Percentiles rank a stretch among this genome's conserved stretches.
Evolutionary conservation across 2,113 vertebrate species (phyloP).

Genomic region (rat (Rattus norvegicus)): GRCr8 NC_086026.1:110093501-110094000

Average conservation of each 20-base stretch:
- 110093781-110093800: not conserved
- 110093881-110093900: slow-evolving; percentile 5
- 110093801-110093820: not conserved
- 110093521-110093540: not conserved
- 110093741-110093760: not conserved
- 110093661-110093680: not conserved
- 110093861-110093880: slow-evolving; percentile 14
- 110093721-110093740: not conserved
- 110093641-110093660: not conserved
- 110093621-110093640: not conserved
- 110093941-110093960: not conserved
- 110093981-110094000: not conserved
- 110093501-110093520: not conserved
- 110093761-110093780: not conserved
- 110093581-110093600: not conserved
- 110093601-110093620: not conserved
- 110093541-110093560: not conserved
- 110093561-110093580: not conserved
- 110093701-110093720: not conserved
- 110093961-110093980: not conserved
- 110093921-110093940: not conserved
- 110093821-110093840: not conserved
- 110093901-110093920: not conserved
- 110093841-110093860: not conserved
- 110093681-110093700: not conserved